These are phyloP conservation scores for Anoplolepis gracilipes DNA, from an alignment of 1,140 invertebrate genomes.

Conservation along the genomic window DNA sequence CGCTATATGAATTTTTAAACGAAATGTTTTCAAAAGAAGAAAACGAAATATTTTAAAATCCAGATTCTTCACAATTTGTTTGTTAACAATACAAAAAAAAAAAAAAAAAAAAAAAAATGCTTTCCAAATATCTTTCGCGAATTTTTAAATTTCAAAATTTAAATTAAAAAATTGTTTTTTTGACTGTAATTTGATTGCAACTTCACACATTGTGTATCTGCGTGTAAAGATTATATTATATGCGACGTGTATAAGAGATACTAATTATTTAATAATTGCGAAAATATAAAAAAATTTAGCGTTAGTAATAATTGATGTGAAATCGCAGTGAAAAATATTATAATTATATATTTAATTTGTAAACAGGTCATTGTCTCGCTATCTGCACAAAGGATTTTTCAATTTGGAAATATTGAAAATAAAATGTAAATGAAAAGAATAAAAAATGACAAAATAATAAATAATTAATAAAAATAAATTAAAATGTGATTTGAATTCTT, in stretches of 20 bases:
- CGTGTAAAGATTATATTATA: too few relatives aligned
- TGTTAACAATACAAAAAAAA: too few relatives aligned
- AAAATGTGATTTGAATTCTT: background rate
- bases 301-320: background rate
- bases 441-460: too few relatives aligned
- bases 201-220: too few relatives aligned
- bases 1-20: background rate
- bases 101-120: background rate
- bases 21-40: background rate
- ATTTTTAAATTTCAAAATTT: background rate
- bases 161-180: background rate
- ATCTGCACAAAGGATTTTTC: background rate
- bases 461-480: too few relatives aligned
- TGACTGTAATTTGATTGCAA: too few relatives aligned
- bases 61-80: background rate
- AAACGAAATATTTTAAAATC: background rate
- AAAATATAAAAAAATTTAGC: background rate
- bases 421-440: too few relatives aligned
- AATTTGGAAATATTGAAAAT: too few relatives aligned
- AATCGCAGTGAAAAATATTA: background rate
- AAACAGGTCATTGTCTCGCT: background rate
- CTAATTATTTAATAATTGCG: too few relatives aligned
- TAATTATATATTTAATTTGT: background rate
- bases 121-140: background rate
- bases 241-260: too few relatives aligned